Evolutionary conservation across 2,797 vertebrate species (phyloP), one percentile per base, ranked within the genome.

Genomic region (Cynodonichthys magdalenae): DNA sequence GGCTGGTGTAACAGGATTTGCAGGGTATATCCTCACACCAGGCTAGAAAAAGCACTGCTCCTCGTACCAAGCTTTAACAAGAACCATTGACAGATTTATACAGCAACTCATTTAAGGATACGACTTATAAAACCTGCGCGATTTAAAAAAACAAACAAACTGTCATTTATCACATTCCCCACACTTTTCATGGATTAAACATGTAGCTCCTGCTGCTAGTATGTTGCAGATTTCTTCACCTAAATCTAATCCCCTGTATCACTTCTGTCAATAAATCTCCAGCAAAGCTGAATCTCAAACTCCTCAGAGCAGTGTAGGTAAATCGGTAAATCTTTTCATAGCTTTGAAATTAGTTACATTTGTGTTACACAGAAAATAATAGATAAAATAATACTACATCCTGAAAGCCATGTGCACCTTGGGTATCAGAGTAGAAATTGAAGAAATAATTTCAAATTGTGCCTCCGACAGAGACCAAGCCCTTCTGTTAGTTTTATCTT

Each of bases 1-100:
- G 74, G 88, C 89, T 81, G 85, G 90, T 84, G 82, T 66, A 90
- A 92, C 92, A 85, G 89, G 91, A 90, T 92, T 85, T 86, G 75
- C 87, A 75, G 75, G 91, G 76, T 75, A 53, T 63, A 60, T 69
- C 79, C 65, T 77, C 70, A 53, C 63, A 53, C 62, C 44, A 60
- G 3, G 68, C 70, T 48, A 58, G 12, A 70, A 53, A 64, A 69
- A 73, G 71, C 60, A 57, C n/a, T 63, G 55, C 31, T 69, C 59
- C 70, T 68, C 68, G 71, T 73, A 72, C 47, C 55, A 77, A 44
- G 68, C 41, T 52, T 65, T 52, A 80, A 53, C 39, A 29, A 53
- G 3, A 14, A 58, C 5, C 53, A 54, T 63, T n/a, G 28, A 64
- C 18, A 28, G 67, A 51, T 28, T 20, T 18, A 4, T 34, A 34